A percentile compares a stretch with the other conserved stretches of the same genome.
These are phyloP conservation scores for Psococerastis gibbosa DNA, from an alignment of 2,888 invertebrate species.

Conservation along the genomic window DNA sequence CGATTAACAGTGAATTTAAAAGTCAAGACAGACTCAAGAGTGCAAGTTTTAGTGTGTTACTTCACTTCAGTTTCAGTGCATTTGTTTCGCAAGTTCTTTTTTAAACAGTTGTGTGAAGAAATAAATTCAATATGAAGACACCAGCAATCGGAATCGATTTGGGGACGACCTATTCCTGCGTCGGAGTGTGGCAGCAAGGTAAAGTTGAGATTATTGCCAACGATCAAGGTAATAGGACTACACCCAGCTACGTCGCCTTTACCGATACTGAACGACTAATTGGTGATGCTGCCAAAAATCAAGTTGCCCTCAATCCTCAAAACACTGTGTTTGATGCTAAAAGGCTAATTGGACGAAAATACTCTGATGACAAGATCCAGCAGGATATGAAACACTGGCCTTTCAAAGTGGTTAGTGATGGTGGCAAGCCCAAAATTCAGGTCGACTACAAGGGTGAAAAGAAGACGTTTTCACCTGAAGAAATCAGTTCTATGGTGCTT, in stretches of 20 bases:
- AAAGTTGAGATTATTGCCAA: slow-evolving; percentile 67
- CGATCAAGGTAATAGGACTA: slow-evolving; percentile 53
- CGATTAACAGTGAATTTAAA: too few species aligned
- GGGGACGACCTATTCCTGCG: slow-evolving; percentile 70
- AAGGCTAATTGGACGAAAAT: slow-evolving; percentile 40
- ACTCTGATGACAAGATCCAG: slow-evolving; percentile 51
- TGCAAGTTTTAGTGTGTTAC: too few species aligned
- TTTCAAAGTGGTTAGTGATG: slow-evolving; percentile 47
- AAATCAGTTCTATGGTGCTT: slow-evolving; percentile 46
- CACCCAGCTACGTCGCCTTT: slow-evolving; percentile 56
- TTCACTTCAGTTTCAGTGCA: too few species aligned
- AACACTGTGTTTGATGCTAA: slow-evolving; percentile 27
- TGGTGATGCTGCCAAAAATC: slow-evolving; percentile 28
- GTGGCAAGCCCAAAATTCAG: slow-evolving; percentile 45
- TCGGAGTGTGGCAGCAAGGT: slow-evolving; percentile 62
- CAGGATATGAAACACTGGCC: slow-evolving; percentile 71
- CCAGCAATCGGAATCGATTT: slow-evolving; percentile 65
- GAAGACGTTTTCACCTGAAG: slow-evolving; percentile 46
- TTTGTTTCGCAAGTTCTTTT: too few species aligned
- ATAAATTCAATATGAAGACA: too few species aligned
- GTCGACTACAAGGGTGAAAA: slow-evolving; percentile 42
- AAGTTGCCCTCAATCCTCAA: slow-evolving; percentile 28
- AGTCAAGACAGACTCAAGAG: too few species aligned
- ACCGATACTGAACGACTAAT: slow-evolving; percentile 30
- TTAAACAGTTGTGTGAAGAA: too few species aligned